Evolutionary conservation across 2,113 vertebrate genomes (phyloP).

Genomic region (Delphinapterus leucas): DNA sequence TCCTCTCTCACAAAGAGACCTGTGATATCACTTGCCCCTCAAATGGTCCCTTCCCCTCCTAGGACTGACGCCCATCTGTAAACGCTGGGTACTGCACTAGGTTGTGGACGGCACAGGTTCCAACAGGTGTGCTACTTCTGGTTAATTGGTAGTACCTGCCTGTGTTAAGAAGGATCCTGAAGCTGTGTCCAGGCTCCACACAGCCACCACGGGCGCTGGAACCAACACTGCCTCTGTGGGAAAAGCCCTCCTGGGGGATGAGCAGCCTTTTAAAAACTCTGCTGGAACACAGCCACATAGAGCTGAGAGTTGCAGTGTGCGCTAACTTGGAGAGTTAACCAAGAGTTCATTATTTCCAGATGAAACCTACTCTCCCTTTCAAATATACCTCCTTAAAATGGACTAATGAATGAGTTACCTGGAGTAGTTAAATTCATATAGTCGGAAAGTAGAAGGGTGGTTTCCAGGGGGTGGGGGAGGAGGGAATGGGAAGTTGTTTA

Average conservation of each 20-base stretch:
- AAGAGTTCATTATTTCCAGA: background rate
- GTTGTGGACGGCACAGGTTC: background rate
- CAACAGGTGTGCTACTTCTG: background rate
- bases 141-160: background rate
- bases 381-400: slow-evolving; percentile 7
- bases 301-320: background rate
- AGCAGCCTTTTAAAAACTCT: background rate
- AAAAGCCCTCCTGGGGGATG: background rate
- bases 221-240: background rate
- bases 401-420: background rate
- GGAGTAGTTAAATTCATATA: background rate
- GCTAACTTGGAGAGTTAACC: background rate
- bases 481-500: background rate
- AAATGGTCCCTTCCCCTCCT: background rate
- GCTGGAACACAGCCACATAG: background rate
- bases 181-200: background rate
- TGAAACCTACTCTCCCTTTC: background rate
- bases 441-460: background rate
- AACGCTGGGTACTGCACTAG: background rate
- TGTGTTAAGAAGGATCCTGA: slow-evolving; percentile 13
- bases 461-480: background rate
- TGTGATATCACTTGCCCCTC: slow-evolving; percentile 59
- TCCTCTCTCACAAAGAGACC: slow-evolving; percentile 61
- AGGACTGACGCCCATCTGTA: background rate
- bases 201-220: background rate